phyloP scores from a whole-genome alignment of 1,140 invertebrate genomes.

The Heterodera schachtii region DNA sequence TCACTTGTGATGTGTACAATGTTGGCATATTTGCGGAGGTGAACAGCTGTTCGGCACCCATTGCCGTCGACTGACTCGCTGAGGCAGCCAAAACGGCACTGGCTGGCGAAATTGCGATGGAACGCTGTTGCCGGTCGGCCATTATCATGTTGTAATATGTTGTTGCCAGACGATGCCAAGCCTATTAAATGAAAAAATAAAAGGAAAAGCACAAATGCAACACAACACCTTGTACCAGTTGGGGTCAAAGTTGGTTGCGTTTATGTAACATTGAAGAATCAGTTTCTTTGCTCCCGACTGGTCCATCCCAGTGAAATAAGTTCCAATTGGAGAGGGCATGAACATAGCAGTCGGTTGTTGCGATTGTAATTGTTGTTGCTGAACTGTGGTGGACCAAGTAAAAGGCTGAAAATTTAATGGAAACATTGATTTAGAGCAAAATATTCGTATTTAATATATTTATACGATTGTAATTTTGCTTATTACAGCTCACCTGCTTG shows the following conservation, averaged over 20 bases:
- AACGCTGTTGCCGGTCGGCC: conserved; percentile 33
- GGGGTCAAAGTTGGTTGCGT: conserved; percentile 84
- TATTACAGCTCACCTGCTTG: background rate
- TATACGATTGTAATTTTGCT: background rate
- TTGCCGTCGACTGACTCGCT: background rate
- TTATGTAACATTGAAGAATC: conserved; percentile 80
- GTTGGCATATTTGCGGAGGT: conserved; percentile 11
- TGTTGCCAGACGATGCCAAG: conserved; percentile 96
- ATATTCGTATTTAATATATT: too few species aligned
- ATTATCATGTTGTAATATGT: conserved; percentile 93
- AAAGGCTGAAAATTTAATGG: background rate
- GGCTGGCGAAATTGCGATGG: conserved; percentile 13
- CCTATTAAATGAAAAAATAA: conserved; percentile 69
- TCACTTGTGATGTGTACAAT: background rate
- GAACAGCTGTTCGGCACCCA: background rate
- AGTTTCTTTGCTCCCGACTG: conserved; percentile 61
- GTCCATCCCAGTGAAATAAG: conserved; percentile 19
- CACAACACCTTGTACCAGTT: conserved; percentile 70
- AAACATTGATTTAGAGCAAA: background rate
- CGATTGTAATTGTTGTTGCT: conserved; percentile 13
- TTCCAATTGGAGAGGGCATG: background rate
- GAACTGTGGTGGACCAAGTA: background rate
- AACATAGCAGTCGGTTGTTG: background rate
- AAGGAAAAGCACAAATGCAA: conserved; percentile 41
- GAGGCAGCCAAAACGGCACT: conserved; percentile 9